Conservation (phyloP, 2,888 invertebrate species). For the Drosophila maculinotata region DNA sequence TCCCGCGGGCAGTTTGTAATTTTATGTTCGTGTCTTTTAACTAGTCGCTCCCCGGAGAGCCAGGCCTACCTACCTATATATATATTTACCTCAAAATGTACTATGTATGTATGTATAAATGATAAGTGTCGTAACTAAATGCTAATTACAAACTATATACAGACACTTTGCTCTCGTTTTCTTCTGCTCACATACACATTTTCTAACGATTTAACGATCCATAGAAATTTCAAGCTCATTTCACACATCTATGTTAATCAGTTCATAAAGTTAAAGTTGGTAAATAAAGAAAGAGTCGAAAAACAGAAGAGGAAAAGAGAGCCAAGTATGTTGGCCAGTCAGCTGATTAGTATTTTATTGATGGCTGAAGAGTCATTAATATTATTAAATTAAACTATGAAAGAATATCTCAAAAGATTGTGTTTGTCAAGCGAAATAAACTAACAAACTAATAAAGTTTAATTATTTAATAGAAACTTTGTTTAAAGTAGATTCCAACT, state of each 20-base stretch:
- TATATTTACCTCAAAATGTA: too few relatives aligned
- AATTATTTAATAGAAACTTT: not conserved
- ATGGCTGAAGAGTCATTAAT: not conserved
- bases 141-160: slow-evolving; percentile 65
- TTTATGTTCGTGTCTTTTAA: slow-evolving; percentile 24
- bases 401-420: not conserved
- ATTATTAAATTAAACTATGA: not conserved
- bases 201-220: slow-evolving; percentile 49
- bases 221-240: slow-evolving; percentile 76
- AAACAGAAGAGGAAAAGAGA: slow-evolving; percentile 5
- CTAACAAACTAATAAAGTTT: not conserved
- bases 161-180: slow-evolving; percentile 44
- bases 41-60: slow-evolving; percentile 36
- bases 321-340: slow-evolving; percentile 31
- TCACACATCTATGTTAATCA: slow-evolving; percentile 70
- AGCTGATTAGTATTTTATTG: slow-evolving; percentile 39
- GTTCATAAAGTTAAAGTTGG: slow-evolving; percentile 62
- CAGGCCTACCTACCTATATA: slow-evolving; percentile 3
- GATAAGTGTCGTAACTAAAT: slow-evolving; percentile 16
- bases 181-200: slow-evolving; percentile 6
- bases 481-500: not conserved
- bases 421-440: not conserved
- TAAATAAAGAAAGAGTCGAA: slow-evolving; percentile 21
- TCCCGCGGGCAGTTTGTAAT: slow-evolving; percentile 64
- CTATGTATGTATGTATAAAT: not conserved